Percentiles rank a stretch among this genome's conserved stretches.
Conservation (phyloP, 2,113 vertebrate species). For the Cheilinus undulatus region DNA sequence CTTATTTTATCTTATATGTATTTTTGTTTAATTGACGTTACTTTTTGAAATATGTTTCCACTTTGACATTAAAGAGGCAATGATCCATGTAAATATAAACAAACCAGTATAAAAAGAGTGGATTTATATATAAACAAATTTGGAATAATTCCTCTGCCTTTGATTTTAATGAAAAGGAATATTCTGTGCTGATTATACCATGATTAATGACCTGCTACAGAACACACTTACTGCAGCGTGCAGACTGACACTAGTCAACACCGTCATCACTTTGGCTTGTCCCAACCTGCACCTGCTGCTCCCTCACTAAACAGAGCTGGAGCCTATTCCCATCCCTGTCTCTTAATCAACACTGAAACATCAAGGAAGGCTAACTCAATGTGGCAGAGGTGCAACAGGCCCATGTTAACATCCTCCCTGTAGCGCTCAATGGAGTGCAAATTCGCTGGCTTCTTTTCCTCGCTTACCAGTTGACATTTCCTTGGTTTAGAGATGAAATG, state of each 20-base stretch:
- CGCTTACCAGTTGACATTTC: conserved; percentile 21
- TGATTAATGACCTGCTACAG: conserved; percentile 6
- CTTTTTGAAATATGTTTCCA: too few relatives aligned
- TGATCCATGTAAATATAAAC: neutral
- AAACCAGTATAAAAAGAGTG: neutral
- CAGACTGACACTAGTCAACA: conserved; percentile 40
- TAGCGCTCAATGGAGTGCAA: conserved; percentile 60
- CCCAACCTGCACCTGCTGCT: conserved; percentile 60
- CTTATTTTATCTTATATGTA: too few relatives aligned
- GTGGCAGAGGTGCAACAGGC: conserved; percentile 66
- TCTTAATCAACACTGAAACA: conserved; percentile 77
- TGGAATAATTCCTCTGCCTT: neutral
- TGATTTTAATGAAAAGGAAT: too few relatives aligned
- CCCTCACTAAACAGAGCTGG: conserved; percentile 63
- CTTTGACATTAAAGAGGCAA: too few relatives aligned
- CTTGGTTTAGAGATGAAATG: conserved; percentile 50
- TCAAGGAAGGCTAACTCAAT: conserved; percentile 75
- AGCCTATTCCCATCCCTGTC: conserved; percentile 69
- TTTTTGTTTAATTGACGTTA: too few relatives aligned
- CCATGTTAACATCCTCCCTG: conserved; percentile 65
- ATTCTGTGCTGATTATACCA: neutral
- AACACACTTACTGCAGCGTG: conserved; percentile 33
- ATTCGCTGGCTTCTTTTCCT: conserved; percentile 48
- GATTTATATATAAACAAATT: neutral
- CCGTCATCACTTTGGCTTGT: conserved; percentile 59